Conservation (phyloP, 2,113 vertebrate genomes). For the Motacilla tschutschensis region DNA sequence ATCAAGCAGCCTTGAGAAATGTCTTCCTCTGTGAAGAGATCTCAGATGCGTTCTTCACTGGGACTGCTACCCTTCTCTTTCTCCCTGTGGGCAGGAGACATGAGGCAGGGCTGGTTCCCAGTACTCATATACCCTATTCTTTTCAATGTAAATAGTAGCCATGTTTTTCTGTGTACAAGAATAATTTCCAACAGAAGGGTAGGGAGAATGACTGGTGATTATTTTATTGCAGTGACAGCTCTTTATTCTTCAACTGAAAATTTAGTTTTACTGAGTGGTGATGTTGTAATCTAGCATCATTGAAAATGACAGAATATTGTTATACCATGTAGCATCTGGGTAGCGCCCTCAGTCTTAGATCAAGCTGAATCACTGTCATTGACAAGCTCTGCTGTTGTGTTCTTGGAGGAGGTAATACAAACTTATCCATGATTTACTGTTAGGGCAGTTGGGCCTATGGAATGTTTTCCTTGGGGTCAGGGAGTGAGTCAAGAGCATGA, state of each 20-base stretch:
- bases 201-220: neutral
- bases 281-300: neutral
- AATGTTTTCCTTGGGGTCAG: neutral
- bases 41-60: neutral
- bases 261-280: neutral
- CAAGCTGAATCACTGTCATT: neutral
- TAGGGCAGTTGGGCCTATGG: neutral
- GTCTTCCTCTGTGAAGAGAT: neutral
- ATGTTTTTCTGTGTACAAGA: neutral
- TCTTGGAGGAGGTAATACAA: neutral
- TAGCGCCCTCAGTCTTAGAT: neutral
- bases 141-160: neutral
- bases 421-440: neutral
- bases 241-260: neutral
- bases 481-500: neutral
- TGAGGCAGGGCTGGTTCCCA: neutral
- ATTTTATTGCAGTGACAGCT: neutral
- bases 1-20: neutral
- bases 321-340: neutral
- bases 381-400: neutral
- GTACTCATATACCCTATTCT: neutral
- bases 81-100: neutral
- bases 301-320: neutral
- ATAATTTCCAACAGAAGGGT: neutral
- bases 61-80: neutral